Evolutionary conservation across 2,888 invertebrate genomes (phyloP).

Genomic region (Agrilus cyanescens): DNA sequence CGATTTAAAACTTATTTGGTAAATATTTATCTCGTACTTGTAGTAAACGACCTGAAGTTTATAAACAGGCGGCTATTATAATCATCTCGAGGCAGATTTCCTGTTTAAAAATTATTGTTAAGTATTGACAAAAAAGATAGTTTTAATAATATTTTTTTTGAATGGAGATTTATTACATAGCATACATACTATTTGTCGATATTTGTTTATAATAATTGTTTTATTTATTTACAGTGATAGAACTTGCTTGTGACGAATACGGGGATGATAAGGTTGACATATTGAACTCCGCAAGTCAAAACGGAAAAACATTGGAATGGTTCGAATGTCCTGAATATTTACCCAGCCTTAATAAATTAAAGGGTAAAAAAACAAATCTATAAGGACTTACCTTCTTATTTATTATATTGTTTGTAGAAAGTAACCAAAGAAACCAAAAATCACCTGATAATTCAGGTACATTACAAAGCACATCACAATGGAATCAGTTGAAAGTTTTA

Average conservation of each 20-base stretch:
- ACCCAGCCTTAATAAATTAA: slow-evolving; percentile 44
- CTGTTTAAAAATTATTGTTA: no score
- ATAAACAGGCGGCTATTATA: no score
- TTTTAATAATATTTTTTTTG: no score
- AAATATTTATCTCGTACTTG: no score
- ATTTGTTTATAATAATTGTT: no score
- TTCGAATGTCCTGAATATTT: slow-evolving; percentile 49
- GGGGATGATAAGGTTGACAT: slow-evolving; percentile 64
- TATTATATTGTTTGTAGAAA: not conserved
- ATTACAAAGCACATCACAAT: slow-evolving; percentile 57
- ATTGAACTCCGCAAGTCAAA: slow-evolving; percentile 54
- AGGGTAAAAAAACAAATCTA: slow-evolving; percentile 26
- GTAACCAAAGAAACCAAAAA: slow-evolving; percentile 30
- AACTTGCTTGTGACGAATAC: slow-evolving; percentile 84
- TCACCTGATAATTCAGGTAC: slow-evolving; percentile 29
- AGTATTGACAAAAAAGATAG: no score
- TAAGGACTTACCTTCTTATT: slow-evolving; percentile 1
- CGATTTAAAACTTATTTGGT: no score
- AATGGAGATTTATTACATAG: no score
- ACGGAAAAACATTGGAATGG: slow-evolving; percentile 58
- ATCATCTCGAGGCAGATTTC: no score
- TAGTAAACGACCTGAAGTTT: no score
- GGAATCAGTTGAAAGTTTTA: slow-evolving; percentile 60
- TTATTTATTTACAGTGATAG: slow-evolving; percentile 56
- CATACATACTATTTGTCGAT: no score